Base-by-base conservation (phyloP, 2,888 invertebrate species). In the Salticus scenicus region DNA sequence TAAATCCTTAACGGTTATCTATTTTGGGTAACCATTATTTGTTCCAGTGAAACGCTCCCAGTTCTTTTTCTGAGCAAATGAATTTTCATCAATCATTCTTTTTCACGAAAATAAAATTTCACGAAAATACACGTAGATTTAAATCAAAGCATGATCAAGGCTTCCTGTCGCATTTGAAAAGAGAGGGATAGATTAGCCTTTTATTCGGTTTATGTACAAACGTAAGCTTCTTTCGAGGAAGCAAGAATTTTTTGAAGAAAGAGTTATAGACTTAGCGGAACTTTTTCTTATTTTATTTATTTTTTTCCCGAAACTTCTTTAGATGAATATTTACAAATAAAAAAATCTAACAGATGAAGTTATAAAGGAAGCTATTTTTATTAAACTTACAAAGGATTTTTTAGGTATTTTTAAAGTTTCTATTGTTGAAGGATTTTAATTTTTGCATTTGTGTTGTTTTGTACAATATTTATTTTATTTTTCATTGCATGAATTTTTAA, bases 51-150 rank as follows among this genome's bases (percentile, higher is more conserved):
- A 57, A 57, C 20, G 57, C 20, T 57, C 2, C 57, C 24, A 10
- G 42, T 17, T 57, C 24, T 57, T 24, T 57, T 57, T 24, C 24
- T 57, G 14, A 24, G 20, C 2, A 24, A 57, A 57, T 57, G 2
- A 57, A 24, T 57, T 24, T 57, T 57, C 57, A 57, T 57, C 57
- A 57, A 57, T 57, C 20, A 57, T 24, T 57, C 42, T 10, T 47
- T 57, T 57, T 57, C 24, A 20, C 24, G 24, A 4, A 1, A 1
- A 57, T 57, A 24, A 20, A 24, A 7, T 24, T 57, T 20, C 57
- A 57, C 24, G 8, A 24, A 8, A 57, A 57, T 57, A 1, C 24
- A 4, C 12, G 5, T 7, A 57, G 24, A 57, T 57, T 57, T 57
- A 24, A 57, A 57, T 57, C 57, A 57, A 57, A 24, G 57, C 4